Base-by-base conservation (phyloP, 2,113 vertebrate genomes). In the Lepisosteus osseus region DNA sequence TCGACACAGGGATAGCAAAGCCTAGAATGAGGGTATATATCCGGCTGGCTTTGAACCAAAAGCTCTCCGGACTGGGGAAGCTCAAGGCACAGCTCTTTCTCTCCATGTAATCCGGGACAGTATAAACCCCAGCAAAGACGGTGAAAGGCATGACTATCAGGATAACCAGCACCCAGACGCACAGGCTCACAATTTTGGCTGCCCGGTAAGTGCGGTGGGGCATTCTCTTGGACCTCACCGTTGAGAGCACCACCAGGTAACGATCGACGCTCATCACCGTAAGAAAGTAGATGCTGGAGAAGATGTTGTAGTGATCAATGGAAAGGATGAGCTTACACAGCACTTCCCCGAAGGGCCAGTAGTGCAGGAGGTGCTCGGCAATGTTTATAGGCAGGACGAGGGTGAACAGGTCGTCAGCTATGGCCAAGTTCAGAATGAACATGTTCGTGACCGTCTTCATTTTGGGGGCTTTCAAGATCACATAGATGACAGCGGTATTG, bases 361-460 rank as follows among this genome's bases (percentile, higher is more conserved):
- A 89, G 78, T 93, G 92, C 9, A 98, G 83, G 7, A 96, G 83
- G 65, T 96, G 94, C 15, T 96, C 94, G 0, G 93, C 91, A 1
- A 97, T 94, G 72, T 89, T 97, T 67, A 95, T 95, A 0, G 95
- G 96, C 75, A 95, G 65, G 44, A 96, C 95, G 6, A 97, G 79
- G 0, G 94, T 92, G 79, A 96, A 99, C 67, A 98, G 78, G 69
- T 95, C 94, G 0, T 97, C 92, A 0, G 95, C 94, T 0, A 97
- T 89, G 0, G 95, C 94, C 47, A 96, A 78, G 85, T 96, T 98
- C 61, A 98, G 84, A 77, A 94, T 94, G 80, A 97, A 97, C 92
- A 97, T 94, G 5, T 97, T 95, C 62, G 95, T 97, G 5, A 95
- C 94, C 0, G 94, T 95, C 72, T 94, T 96, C 95, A 96, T 95